phyloP scores from a whole-genome alignment of 2,888 invertebrate genomes.

The Drosophila merina region DNA sequence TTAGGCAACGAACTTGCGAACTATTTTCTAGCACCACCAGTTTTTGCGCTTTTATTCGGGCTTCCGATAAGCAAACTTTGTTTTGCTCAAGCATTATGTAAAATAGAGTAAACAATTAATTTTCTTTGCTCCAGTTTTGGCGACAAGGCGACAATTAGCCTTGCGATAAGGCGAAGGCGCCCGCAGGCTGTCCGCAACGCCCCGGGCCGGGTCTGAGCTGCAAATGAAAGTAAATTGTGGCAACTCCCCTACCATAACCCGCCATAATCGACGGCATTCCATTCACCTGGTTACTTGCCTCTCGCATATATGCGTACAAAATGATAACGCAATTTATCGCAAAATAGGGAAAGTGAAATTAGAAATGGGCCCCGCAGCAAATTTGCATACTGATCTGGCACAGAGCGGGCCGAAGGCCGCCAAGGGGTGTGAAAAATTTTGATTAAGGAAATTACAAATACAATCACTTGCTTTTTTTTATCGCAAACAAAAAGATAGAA shows the following conservation, averaged over 20 bases:
- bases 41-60: conserved; percentile 1
- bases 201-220: conserved; percentile 26
- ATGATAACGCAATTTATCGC: conserved; percentile 77
- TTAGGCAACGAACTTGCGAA: conserved; percentile 45
- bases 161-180: conserved; percentile 60
- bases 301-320: conserved; percentile 65
- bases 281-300: conserved; percentile 63
- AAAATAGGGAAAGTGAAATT: conserved; percentile 74
- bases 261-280: conserved; percentile 65
- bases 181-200: conserved; percentile 50
- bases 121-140: conserved; percentile 81
- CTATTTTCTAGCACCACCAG: conserved; percentile 1
- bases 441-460: conserved; percentile 37
- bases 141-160: conserved; percentile 68
- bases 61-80: conserved; percentile 37
- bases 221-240: conserved; percentile 78
- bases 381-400: conserved; percentile 44
- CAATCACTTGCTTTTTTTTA: not conserved
- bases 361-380: conserved; percentile 43
- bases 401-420: not conserved
- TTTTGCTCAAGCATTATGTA: conserved; percentile 74
- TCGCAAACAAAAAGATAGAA: conserved; percentile 12
- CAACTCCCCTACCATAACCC: conserved; percentile 41
- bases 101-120: conserved; percentile 81
- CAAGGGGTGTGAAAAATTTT: conserved; percentile 15